Evolutionary conservation across 2,888 invertebrate species (phyloP).

Genomic region (Drosophila atripex): DNA sequence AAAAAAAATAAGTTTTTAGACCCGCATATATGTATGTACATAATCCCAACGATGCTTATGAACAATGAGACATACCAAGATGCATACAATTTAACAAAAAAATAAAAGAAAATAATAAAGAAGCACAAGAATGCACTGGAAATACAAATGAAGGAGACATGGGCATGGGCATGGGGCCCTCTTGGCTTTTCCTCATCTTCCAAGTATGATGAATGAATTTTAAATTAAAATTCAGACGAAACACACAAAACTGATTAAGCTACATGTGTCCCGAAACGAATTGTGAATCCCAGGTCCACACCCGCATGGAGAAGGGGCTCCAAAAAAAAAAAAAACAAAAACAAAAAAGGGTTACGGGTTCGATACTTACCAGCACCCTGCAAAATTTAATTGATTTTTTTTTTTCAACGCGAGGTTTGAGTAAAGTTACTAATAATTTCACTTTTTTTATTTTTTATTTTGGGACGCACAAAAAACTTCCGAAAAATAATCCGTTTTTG

Average conservation of each 20-base stretch:
- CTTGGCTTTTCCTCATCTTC: constrained; percentile 11
- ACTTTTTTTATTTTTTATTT: background rate
- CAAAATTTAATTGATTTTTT: background rate
- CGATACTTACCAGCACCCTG: background rate
- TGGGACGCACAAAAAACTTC: background rate
- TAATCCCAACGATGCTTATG: constrained; percentile 56
- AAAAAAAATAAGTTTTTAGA: constrained; percentile 14
- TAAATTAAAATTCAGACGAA: constrained; percentile 66
- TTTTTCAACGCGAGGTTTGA: background rate
- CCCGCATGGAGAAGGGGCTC: constrained; percentile 10
- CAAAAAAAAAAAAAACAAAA: background rate
- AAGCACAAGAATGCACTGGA: constrained; percentile 41
- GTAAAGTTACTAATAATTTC: background rate
- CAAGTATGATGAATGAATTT: constrained; percentile 78
- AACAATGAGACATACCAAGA: constrained; percentile 42
- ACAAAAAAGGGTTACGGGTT: no score
- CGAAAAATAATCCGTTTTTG: background rate
- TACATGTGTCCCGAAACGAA: constrained; percentile 16
- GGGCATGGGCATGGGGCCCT: no score
- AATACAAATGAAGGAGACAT: constrained; percentile 71
- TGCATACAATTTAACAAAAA: constrained; percentile 22
- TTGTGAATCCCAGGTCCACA: constrained; percentile 1
- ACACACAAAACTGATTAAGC: constrained; percentile 27
- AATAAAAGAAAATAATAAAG: constrained; percentile 9
- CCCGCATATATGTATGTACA: no score